These are phyloP conservation scores for Chionis minor DNA, from an alignment of 2,113 vertebrate species.

Conservation along the genomic window DNA sequence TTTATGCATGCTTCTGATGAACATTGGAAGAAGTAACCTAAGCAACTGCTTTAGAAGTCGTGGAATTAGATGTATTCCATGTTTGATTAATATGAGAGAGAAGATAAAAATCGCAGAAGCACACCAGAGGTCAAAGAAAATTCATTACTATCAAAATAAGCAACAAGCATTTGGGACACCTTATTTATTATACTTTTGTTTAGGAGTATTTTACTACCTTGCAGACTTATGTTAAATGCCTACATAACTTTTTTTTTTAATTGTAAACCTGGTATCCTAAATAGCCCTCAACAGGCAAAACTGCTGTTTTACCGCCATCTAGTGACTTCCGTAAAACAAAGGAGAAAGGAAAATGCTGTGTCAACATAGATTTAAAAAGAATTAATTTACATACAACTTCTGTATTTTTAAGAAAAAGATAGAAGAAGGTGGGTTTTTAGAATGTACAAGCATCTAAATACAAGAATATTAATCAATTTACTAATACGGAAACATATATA, in stretches of 20 bases:
- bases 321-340: not conserved
- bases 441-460: not conserved
- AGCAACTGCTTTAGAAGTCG: not conserved
- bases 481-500: not conserved
- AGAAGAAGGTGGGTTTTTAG: not conserved
- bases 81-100: not conserved
- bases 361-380: not conserved
- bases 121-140: not conserved
- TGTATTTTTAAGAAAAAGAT: not conserved
- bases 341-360: not conserved
- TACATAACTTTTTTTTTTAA: not conserved
- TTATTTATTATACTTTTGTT: not conserved
- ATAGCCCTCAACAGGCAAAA: not conserved
- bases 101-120: not conserved
- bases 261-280: not conserved
- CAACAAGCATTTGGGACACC: not conserved
- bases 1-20: not conserved
- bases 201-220: not conserved
- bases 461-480: not conserved
- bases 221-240: not conserved
- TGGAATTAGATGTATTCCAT: not conserved
- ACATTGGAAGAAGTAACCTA: not conserved
- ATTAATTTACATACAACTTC: not conserved
- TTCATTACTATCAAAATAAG: not conserved
- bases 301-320: constrained; percentile 21